Conservation (phyloP, 2,797 vertebrate genomes). For the Xiphorhynchus erythropygius region DNA sequence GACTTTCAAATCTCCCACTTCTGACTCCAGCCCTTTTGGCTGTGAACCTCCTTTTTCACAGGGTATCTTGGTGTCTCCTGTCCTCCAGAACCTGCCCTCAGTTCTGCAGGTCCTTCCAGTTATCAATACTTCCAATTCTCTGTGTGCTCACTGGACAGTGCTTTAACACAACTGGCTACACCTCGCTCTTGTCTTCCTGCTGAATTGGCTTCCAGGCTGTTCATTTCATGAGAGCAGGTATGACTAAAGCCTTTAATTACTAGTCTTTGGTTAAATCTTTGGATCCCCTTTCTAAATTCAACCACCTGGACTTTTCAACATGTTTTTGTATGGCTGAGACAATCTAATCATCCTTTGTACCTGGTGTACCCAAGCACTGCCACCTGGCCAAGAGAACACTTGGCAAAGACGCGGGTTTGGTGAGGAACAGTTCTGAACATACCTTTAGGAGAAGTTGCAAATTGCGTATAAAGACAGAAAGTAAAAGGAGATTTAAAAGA, state of each 20-base stretch:
- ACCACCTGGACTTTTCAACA: background rate
- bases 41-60: background rate
- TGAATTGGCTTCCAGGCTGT: background rate
- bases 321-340: background rate
- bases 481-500: background rate
- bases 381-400: background rate
- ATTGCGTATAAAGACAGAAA: background rate
- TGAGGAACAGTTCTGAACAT: background rate
- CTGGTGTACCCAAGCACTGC: background rate
- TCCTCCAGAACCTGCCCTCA: background rate
- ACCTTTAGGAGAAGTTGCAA: background rate
- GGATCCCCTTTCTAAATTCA: background rate
- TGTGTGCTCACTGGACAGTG: background rate
- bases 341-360: background rate
- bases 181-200: background rate
- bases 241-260: background rate
- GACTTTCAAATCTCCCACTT: background rate
- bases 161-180: background rate
- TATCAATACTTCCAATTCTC: background rate
- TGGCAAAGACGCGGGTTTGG: background rate
- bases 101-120: background rate
- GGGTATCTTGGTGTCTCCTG: background rate
- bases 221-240: background rate
- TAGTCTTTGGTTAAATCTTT: background rate
- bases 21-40: background rate